A percentile compares a stretch with the other conserved stretches of the same genome.
Evolutionary conservation across 2,113 vertebrate genomes (phyloP).

Genomic region (Turdus rufiventris): DNA sequence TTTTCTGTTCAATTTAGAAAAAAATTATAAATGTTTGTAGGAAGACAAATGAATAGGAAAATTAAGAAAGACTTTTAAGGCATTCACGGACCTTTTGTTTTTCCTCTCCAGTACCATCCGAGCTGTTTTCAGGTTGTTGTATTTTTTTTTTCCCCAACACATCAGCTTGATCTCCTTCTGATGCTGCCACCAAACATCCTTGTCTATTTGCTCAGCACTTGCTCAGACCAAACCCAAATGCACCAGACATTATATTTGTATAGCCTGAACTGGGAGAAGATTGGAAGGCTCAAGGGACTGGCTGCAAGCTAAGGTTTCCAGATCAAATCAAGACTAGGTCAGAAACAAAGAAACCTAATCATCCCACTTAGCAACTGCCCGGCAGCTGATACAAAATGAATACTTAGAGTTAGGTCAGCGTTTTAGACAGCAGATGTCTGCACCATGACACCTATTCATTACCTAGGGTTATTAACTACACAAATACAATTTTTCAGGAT

Average conservation of each 20-base stretch:
- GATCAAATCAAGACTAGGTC: neutral
- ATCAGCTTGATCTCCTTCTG: neutral
- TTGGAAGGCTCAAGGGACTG: neutral
- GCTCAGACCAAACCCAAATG: neutral
- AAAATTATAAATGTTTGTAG: neutral
- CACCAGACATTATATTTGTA: rapidly evolving
- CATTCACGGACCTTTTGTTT: neutral
- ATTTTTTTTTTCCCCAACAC: neutral
- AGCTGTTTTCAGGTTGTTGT: neutral
- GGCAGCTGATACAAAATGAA: neutral
- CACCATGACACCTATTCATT: neutral
- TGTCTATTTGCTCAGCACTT: neutral
- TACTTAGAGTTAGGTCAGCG: neutral
- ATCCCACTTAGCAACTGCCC: neutral
- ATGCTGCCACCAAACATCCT: neutral
- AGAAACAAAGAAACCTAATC: neutral
- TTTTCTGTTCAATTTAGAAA: neutral
- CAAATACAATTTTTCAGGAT: neutral
- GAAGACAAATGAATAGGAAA: neutral
- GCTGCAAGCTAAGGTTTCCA: neutral
- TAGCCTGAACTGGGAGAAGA: neutral
- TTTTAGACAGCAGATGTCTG: neutral
- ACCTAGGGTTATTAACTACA: neutral
- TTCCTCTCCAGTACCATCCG: neutral
- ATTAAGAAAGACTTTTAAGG: neutral